phyloP scores from a whole-genome alignment of 92 coral and sea anemone species.

The Galaxea fascicularis region DNA sequence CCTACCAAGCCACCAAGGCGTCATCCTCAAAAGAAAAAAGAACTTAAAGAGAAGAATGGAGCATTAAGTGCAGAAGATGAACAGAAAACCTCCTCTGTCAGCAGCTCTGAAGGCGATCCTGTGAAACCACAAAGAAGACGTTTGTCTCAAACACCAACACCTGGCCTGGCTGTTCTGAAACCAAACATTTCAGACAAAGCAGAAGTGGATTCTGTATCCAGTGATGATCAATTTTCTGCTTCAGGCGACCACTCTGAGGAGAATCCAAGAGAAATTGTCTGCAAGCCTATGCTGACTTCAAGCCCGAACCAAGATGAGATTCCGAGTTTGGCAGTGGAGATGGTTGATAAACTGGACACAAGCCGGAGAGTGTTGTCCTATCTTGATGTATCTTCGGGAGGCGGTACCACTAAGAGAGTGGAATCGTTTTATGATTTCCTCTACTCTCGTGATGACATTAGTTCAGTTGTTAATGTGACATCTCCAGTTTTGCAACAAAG shows the following conservation, averaged over 20 bases:
- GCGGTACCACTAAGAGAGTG: conserved; percentile 37
- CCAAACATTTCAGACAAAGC: background rate
- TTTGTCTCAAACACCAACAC: conserved; percentile 19
- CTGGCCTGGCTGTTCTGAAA: background rate
- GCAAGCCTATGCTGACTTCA: conserved; percentile 83
- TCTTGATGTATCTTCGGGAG: conserved; percentile 62
- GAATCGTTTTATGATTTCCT: conserved; percentile 84
- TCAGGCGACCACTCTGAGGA: conserved; percentile 21
- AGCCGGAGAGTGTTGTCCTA: conserved; percentile 68
- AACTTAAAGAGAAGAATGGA: background rate
- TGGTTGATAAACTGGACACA: conserved; percentile 22
- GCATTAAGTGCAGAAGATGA: background rate
- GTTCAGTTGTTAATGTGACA: conserved; percentile 19
- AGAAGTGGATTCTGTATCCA: background rate
- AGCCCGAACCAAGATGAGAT: conserved; percentile 77
- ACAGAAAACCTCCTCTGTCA: background rate
- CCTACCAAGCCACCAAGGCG: conserved; percentile 38
- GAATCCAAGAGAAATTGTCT: conserved; percentile 71
- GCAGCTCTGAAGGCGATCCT: conserved; percentile 48
- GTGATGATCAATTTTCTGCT: conserved; percentile 1
- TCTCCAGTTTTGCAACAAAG: conserved; percentile 28
- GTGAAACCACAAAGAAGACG: conserved; percentile 69
- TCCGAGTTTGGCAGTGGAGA: conserved; percentile 59
- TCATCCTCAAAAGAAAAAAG: conserved; percentile 20
- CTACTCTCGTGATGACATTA: conserved; percentile 47